Conservation (phyloP, 1,140 invertebrate genomes). For the Tenebrio molitor region DNA sequence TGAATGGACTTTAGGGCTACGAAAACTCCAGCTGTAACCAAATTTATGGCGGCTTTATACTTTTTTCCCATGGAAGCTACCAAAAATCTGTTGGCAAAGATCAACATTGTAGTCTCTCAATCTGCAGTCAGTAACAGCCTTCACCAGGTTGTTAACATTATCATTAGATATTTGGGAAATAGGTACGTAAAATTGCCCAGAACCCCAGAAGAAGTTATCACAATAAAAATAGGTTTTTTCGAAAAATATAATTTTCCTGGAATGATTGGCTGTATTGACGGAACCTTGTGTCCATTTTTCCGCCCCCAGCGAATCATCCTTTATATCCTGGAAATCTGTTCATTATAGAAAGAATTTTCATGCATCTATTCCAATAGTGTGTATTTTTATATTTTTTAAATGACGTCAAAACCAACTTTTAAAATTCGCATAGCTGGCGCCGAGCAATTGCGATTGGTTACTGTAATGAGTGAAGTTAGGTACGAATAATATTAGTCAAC, state of each 20-base stretch:
- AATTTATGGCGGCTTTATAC: not conserved
- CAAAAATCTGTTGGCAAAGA: constrained; percentile 7
- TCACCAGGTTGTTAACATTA: not conserved
- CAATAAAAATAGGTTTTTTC: constrained; percentile 13
- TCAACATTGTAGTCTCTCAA: not conserved
- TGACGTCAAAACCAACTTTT: too few species aligned
- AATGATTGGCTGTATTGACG: too few species aligned
- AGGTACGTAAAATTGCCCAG: constrained; percentile 4
- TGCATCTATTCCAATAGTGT: constrained; percentile 51
- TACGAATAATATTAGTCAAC: too few species aligned
- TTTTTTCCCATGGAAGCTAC: constrained; percentile 15
- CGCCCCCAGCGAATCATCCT: not conserved
- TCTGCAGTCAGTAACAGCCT: not conserved
- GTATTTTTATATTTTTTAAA: too few species aligned
- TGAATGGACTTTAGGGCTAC: too few species aligned
- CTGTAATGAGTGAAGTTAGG: too few species aligned
- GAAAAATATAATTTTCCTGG: constrained; percentile 37
- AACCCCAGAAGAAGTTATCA: not conserved
- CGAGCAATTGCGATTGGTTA: too few species aligned
- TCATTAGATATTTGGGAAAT: not conserved
- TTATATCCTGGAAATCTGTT: constrained; percentile 49
- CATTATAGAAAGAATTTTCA: constrained; percentile 55
- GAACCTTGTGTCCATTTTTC: not conserved
- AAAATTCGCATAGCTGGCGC: too few species aligned
- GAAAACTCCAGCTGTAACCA: not conserved